These are phyloP conservation scores for Eupithecia subumbrata DNA, from an alignment of 2,888 invertebrate genomes.

Conservation along the genomic window DNA sequence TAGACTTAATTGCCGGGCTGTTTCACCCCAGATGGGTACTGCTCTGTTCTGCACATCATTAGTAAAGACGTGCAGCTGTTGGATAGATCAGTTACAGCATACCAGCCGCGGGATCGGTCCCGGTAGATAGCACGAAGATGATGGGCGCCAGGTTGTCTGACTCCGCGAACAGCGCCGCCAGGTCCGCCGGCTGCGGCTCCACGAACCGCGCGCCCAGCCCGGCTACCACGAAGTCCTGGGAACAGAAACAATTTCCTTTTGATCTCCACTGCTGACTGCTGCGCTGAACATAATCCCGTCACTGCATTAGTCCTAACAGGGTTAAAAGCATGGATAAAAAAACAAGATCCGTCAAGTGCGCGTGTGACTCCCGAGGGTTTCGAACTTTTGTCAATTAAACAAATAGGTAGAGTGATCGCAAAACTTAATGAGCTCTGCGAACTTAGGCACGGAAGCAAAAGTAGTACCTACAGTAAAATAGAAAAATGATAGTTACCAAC, in stretches of 20 bases:
- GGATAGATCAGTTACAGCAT: neutral
- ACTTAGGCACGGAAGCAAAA: too few species aligned
- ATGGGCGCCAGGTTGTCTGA: constrained; percentile 91
- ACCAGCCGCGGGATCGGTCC: constrained; percentile 92
- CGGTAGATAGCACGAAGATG: constrained; percentile 94
- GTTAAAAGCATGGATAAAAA: too few species aligned
- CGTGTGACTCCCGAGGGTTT: too few species aligned
- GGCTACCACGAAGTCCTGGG: constrained; percentile 85
- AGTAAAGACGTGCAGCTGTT: neutral
- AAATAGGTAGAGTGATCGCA: too few species aligned
- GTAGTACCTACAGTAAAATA: too few species aligned
- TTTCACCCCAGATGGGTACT: neutral
- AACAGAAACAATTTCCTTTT: neutral
- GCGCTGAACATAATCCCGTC: neutral
- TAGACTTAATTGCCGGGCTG: neutral
- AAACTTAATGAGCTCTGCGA: too few species aligned
- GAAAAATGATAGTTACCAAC: too few species aligned
- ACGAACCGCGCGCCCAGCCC: constrained; percentile 91
- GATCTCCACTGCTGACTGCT: neutral
- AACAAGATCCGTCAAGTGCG: too few species aligned
- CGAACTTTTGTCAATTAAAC: too few species aligned
- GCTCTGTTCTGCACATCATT: neutral
- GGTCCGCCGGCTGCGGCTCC: constrained; percentile 93
- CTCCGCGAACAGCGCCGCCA: constrained; percentile 91
- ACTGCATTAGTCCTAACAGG: too few species aligned